Base-by-base conservation (phyloP, 2,113 vertebrate species). In the Marcusenius ussheri region DNA sequence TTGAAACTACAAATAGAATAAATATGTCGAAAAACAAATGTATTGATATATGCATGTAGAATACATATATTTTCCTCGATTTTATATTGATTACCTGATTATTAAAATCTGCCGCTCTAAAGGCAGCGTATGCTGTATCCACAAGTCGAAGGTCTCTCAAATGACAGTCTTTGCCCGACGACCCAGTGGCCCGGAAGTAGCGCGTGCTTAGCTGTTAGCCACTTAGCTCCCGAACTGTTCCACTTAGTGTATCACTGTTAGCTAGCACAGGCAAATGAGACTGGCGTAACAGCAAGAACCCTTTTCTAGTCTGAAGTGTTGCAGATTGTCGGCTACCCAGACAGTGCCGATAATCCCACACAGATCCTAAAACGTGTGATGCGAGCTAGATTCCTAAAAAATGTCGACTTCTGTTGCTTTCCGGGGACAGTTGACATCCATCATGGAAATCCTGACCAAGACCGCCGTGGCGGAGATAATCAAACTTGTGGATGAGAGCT, bases 401-500 rank as follows among this genome's bases (percentile, higher is more conserved):
- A 89, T 89, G 88, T 39, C 70, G 47, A 89, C 74, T 51, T 89
- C 49, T 39, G 66, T 89, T 83, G 35, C 49, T 31, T 83, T 89
- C 47, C 88, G 77, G 88, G 45, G n/a, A 80, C 88, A 89, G 70
- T 24, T 89, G 8, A 70, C 66, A 11, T 89, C 88, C 24, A 13
- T 89, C 66, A 89, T 89, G 88, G 88, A 89, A 17, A 74, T 89
- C 3, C 27, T 89, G 47, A 70, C 47, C 27, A 89, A 89, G 46
- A 46, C 88, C 5, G 88, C 88, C 46, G 70, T 89, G 70, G 88
- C n/a, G 70, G 88, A 89, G 70, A 89, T 89, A 1, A 77, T 47
- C 9, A 89, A 89, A 51, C 88, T 89, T 50, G 62, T 89, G n/a
- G 88, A 89, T 6, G 66, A 89, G 45, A 80, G 88, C 47, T 80